Conservation (phyloP, 2,888 invertebrate genomes). For the Drosophila paracracens region DNA sequence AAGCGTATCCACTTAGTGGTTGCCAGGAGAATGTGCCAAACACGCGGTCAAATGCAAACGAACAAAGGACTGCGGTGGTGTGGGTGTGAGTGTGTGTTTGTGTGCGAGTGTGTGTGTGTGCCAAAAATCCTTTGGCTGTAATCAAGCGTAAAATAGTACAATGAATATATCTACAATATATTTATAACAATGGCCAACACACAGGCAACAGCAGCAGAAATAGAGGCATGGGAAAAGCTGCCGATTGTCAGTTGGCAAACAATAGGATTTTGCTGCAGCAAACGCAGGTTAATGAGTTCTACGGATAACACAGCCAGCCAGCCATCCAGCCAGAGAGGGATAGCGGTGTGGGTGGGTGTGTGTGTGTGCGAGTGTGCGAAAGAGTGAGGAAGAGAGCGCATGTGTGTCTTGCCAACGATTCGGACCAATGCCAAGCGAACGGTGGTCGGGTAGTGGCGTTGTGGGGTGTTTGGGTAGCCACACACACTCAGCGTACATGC, state of each 20-base stretch:
- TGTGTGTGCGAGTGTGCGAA: not conserved
- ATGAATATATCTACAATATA: slow-evolving; percentile 81
- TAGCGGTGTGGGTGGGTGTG: not conserved
- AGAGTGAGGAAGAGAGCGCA: slow-evolving; percentile 3
- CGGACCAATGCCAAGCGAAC: slow-evolving; percentile 34
- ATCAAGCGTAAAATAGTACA: slow-evolving; percentile 83
- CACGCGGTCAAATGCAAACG: slow-evolving; percentile 71
- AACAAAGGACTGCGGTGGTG: slow-evolving; percentile 45
- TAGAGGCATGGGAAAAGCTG: slow-evolving; percentile 47
- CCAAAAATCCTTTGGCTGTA: slow-evolving; percentile 70
- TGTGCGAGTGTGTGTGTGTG: slow-evolving; percentile 39
- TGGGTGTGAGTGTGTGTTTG: not conserved
- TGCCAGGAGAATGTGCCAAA: slow-evolving; percentile 78
- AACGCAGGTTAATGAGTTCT: slow-evolving; percentile 72
- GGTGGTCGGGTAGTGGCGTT: not conserved
- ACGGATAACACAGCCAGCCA: slow-evolving; percentile 30
- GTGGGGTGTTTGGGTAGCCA: slow-evolving; percentile 23
- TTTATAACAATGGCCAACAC: slow-evolving; percentile 74
- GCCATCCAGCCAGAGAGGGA: not conserved
- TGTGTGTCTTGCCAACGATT: slow-evolving; percentile 46
- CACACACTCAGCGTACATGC: slow-evolving; percentile 61
- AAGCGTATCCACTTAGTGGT: slow-evolving; percentile 80
- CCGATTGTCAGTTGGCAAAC: slow-evolving; percentile 70
- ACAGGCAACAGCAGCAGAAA: slow-evolving; percentile 19
- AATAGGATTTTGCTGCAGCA: slow-evolving; percentile 62